Evolutionary conservation across 2,888 invertebrate species (phyloP), one percentile per base, ranked within the genome.

Genomic region (Oligia fasciuncula): DNA sequence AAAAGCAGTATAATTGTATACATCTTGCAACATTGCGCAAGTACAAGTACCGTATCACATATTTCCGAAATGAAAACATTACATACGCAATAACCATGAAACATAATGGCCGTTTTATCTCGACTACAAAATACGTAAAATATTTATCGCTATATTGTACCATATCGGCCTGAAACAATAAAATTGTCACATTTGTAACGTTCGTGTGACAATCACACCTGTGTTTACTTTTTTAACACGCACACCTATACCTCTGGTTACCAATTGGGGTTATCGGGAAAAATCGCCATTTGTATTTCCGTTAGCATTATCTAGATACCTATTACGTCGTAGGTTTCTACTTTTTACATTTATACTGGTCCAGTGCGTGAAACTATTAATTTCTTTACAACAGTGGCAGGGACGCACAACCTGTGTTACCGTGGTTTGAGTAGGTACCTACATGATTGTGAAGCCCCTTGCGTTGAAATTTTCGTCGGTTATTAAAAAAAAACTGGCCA

Each of bases 151-250:
- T 23, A 73, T 69, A 75, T 51, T 75, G 72, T 75, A 57, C 40
- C 19, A 4, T 65, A 65, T n/a, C 57, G 57, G n/a, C 17, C 19
- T 67, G 40, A 65, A 85, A 85, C 82, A 81, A 85, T 84, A 63
- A 81, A 75, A 78, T 43, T 63, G 35, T 60, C 29, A 70, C 51
- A 72, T 75, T 49, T 71, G 23, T n/a, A 62, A 57, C 51, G 85
- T 71, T 79, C 35, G 77, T 73, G 77, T 84, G 79, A 79, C 79
- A 74, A 71, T 69, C 63, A 60, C 81, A 81, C 73, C 79, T 84
- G 71, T 81, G 76, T 86, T 86, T 84, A 19, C 43, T 66, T 65
- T 29, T 72, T 73, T 57, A 73, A 68, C 68, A 67, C 43, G 71
- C 79, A 71, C 29, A 65, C 54, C n/a, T 76, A 40, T 40, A 68